phyloP scores from a whole-genome alignment of 1,140 invertebrate genomes.

The Branchinecta lynchi region DNA sequence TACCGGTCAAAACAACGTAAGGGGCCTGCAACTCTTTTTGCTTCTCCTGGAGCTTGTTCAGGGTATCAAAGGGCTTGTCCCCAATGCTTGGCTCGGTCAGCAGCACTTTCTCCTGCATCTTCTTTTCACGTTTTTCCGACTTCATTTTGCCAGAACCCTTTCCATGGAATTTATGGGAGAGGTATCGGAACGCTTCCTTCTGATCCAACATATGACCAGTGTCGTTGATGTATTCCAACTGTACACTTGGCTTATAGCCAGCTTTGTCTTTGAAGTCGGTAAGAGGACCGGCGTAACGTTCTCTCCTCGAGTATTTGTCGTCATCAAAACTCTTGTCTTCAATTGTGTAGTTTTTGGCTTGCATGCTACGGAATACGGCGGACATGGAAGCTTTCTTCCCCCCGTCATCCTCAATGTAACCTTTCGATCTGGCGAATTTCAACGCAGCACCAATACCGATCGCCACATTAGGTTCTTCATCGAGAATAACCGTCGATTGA shows the following conservation, averaged over 20 bases:
- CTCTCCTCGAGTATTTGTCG: constrained; percentile 59
- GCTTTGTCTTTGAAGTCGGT: constrained; percentile 89
- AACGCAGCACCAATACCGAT: constrained; percentile 81
- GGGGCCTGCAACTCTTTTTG: constrained; percentile 91
- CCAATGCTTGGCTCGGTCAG: constrained; percentile 34
- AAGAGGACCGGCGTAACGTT: constrained; percentile 66
- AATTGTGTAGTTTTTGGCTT: constrained; percentile 87
- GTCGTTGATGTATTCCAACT: constrained; percentile 95
- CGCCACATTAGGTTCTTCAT: constrained; percentile 87
- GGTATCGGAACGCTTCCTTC: constrained; percentile 82
- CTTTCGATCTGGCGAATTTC: constrained; percentile 83
- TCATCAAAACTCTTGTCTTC: constrained; percentile 86
- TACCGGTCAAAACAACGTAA: constrained; percentile 84
- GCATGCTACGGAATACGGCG: constrained; percentile 53
- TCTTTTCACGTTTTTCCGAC: constrained; percentile 89
- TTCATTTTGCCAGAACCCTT: constrained; percentile 99
- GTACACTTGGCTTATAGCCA: constrained; percentile 83
- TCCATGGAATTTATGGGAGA: constrained; percentile 97
- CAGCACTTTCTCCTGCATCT: constrained; percentile 79
- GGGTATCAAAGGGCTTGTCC: constrained; percentile 87
- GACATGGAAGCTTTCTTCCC: constrained; percentile 40
- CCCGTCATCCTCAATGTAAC: constrained; percentile 74
- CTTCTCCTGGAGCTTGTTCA: constrained; percentile 85
- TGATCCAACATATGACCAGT: constrained; percentile 71
- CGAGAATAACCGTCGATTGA: constrained; percentile 46